Evolutionary conservation across 2,888 invertebrate genomes (phyloP).

Genomic region (Pomacea canaliculata): DNA sequence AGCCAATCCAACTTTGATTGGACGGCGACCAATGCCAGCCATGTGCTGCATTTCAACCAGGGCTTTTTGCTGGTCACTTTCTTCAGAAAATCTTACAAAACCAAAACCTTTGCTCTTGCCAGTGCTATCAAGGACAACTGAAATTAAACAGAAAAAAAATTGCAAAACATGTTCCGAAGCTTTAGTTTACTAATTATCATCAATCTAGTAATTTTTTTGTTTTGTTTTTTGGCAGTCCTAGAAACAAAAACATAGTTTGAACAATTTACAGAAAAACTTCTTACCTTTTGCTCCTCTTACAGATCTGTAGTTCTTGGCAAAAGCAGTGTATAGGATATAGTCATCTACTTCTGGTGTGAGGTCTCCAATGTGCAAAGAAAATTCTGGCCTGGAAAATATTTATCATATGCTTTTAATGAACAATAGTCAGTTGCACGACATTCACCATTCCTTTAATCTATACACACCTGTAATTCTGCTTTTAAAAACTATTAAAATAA

Average conservation of each 20-base stretch:
- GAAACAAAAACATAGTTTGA: too few relatives aligned
- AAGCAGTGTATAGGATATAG: constrained; percentile 90
- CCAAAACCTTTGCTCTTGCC: constrained; percentile 96
- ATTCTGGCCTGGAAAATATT: constrained; percentile 75
- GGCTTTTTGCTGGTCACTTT: constrained; percentile 86
- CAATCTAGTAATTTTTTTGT: too few relatives aligned
- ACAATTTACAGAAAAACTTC: too few relatives aligned
- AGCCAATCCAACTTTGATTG: constrained; percentile 91
- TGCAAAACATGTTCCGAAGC: background rate
- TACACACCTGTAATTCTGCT: too few relatives aligned
- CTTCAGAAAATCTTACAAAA: constrained; percentile 93
- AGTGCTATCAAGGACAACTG: constrained; percentile 88
- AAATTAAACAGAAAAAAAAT: constrained; percentile 31
- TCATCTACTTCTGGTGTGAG: constrained; percentile 94
- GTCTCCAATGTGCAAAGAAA: constrained; percentile 96
- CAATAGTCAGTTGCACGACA: too few relatives aligned
- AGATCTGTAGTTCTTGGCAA: constrained; percentile 90
- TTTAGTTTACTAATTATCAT: background rate
- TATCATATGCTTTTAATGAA: too few relatives aligned
- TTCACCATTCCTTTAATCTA: too few relatives aligned
- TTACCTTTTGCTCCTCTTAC: constrained; percentile 90
- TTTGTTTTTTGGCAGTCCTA: too few relatives aligned
- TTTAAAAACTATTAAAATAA: too few relatives aligned
- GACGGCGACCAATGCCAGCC: constrained; percentile 87
- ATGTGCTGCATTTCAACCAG: constrained; percentile 94